These are phyloP conservation scores for Procavia capensis DNA, from an alignment of 2,113 vertebrate species.

Conservation along the genomic window DNA sequence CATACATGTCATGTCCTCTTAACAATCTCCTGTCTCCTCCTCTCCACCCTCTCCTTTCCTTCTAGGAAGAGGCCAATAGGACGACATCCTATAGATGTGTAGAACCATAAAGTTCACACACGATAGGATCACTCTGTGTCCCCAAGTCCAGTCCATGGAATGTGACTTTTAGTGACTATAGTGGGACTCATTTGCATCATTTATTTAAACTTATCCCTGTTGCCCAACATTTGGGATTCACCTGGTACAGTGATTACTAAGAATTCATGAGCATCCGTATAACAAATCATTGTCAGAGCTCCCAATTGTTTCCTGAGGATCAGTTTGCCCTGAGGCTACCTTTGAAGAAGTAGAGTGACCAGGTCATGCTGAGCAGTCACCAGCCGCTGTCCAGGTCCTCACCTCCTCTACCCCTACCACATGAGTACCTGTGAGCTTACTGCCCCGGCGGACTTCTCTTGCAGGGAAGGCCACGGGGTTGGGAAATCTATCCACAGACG, in stretches of 20 bases:
- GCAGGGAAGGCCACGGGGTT: not conserved
- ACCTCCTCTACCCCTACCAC: not conserved
- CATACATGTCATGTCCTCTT: too few relatives aligned
- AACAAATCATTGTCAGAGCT: conserved; percentile 10
- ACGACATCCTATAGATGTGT: too few relatives aligned
- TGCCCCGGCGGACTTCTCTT: conserved; percentile 8
- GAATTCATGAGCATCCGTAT: not conserved
- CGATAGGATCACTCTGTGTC: too few relatives aligned
- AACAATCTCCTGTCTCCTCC: too few relatives aligned
- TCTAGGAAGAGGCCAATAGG: too few relatives aligned
- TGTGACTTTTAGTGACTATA: not conserved
- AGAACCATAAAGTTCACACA: too few relatives aligned
- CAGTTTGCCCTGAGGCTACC: not conserved
- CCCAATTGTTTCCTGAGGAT: conserved; percentile 21
- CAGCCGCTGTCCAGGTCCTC: not conserved
- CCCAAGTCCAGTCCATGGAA: too few relatives aligned
- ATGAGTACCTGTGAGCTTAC: not conserved
- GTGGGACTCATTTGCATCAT: not conserved
- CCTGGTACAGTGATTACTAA: not conserved
- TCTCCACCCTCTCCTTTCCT: too few relatives aligned
- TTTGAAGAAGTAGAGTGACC: not conserved
- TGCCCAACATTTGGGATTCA: not conserved
- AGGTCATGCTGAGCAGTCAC: not conserved
- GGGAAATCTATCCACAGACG: not conserved
- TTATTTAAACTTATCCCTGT: not conserved